Conservation (phyloP, 2,888 invertebrate genomes). For the Lordiphosa fenestrarum region DNA sequence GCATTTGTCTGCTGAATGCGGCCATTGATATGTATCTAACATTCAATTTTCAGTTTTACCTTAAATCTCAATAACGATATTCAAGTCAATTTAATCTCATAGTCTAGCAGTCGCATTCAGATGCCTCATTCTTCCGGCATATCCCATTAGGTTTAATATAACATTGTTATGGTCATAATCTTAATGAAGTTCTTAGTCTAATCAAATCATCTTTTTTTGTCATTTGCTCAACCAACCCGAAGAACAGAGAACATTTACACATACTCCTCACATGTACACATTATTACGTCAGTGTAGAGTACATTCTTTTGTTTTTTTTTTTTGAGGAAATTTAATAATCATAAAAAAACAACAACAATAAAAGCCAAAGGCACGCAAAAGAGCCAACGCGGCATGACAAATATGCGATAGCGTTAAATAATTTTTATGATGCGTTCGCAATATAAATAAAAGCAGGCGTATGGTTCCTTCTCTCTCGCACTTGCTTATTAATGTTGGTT, state of each 20-base stretch:
- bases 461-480: not conserved
- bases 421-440: constrained; percentile 69
- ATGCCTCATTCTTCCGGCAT: no score
- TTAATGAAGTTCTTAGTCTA: constrained; percentile 44
- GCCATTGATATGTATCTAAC: no score
- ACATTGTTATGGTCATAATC: constrained; percentile 26
- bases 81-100: no score
- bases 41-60: no score
- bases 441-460: constrained; percentile 56
- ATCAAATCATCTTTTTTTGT: constrained; percentile 44
- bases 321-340: constrained; percentile 67
- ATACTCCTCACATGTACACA: constrained; percentile 1
- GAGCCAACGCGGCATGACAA: constrained; percentile 69
- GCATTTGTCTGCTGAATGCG: no score
- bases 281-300: constrained; percentile 61
- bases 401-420: constrained; percentile 73
- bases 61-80: no score
- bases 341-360: constrained; percentile 48
- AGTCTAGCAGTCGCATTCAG: no score
- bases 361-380: constrained; percentile 36
- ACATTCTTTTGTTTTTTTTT: constrained; percentile 24
- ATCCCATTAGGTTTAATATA: no score
- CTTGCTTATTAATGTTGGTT: constrained; percentile 1
- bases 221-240: no score
- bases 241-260: no score